Percentiles rank a stretch among this genome's conserved stretches.
These are phyloP conservation scores for Mycteria americana DNA, from an alignment of 2,797 vertebrate genomes.

Conservation along the genomic window DNA sequence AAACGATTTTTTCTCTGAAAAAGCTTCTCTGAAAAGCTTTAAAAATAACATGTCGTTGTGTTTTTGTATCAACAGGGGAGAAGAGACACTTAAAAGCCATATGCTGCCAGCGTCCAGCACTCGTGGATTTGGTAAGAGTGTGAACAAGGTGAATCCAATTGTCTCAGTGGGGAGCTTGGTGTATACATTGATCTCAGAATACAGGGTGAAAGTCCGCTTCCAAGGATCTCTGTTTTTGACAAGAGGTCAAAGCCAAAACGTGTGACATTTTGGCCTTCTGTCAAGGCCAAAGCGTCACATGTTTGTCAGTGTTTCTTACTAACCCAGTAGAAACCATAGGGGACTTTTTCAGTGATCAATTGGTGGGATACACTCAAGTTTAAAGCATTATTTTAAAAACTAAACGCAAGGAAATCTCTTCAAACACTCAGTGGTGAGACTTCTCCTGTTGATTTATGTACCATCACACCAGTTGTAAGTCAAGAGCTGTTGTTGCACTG, in stretches of 20 bases:
- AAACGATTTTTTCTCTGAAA: background rate
- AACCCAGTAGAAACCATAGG: background rate
- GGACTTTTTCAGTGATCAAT: background rate
- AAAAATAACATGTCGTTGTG: background rate
- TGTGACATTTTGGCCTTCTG: background rate
- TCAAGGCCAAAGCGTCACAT: background rate
- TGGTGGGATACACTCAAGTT: background rate
- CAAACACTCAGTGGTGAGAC: background rate
- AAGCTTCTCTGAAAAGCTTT: background rate
- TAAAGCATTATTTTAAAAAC: background rate
- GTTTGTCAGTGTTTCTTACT: background rate
- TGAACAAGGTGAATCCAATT: constrained; percentile 8
- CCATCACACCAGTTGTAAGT: background rate
- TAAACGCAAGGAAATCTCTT: background rate
- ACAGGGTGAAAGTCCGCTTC: background rate
- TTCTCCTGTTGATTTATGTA: background rate
- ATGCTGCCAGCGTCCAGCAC: background rate
- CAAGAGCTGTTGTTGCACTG: background rate
- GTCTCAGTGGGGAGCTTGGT: background rate
- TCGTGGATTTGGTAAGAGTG: background rate
- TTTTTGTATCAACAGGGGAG: background rate
- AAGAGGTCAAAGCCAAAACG: background rate
- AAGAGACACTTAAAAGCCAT: background rate
- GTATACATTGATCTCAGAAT: background rate
- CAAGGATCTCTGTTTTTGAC: background rate